Percentiles rank a stretch among this genome's conserved stretches.
Conservation (phyloP, 2,797 vertebrate genomes). For the Liasis olivaceus region DNA sequence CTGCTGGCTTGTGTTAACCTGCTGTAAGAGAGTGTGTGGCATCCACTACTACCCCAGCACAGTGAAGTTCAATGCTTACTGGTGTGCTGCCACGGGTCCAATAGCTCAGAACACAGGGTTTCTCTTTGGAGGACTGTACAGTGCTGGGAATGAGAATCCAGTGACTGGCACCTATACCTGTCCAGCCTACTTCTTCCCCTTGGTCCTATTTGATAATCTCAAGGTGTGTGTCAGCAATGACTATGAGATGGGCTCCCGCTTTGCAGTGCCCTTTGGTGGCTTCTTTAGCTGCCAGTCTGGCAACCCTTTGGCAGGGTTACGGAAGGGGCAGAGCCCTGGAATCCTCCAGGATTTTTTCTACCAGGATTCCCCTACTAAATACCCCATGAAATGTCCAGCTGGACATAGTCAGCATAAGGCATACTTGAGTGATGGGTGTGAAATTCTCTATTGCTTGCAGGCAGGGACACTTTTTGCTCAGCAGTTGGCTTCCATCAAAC, state of each 20-base stretch:
- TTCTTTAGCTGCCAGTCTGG: constrained; percentile 77
- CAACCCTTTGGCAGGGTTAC: constrained; percentile 66
- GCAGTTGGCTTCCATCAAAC: constrained; percentile 61
- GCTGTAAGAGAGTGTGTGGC: constrained; percentile 55
- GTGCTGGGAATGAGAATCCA: constrained; percentile 33
- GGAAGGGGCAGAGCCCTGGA: constrained; percentile 23
- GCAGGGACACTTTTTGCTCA: constrained; percentile 74
- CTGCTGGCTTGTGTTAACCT: neutral
- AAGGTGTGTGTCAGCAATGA: constrained; percentile 75
- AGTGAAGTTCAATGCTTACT: constrained; percentile 70
- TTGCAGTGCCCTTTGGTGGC: constrained; percentile 74
- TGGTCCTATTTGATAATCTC: neutral
- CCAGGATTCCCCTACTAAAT: neutral
- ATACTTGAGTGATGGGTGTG: constrained; percentile 75
- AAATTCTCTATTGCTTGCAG: constrained; percentile 77
- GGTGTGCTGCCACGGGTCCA: constrained; percentile 65
- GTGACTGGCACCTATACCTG: constrained; percentile 11
- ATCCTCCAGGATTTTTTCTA: constrained; percentile 17
- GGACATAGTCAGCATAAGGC: constrained; percentile 78
- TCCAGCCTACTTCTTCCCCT: constrained; percentile 37
- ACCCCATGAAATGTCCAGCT: constrained; percentile 67
- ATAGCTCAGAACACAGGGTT: constrained; percentile 70
- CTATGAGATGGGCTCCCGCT: constrained; percentile 69
- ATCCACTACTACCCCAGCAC: constrained; percentile 60
- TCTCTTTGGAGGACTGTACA: constrained; percentile 78